Evolutionary conservation across 2,888 invertebrate genomes (phyloP), one percentile per base, ranked within the genome.

Genomic region (Julus scandinavius): DNA sequence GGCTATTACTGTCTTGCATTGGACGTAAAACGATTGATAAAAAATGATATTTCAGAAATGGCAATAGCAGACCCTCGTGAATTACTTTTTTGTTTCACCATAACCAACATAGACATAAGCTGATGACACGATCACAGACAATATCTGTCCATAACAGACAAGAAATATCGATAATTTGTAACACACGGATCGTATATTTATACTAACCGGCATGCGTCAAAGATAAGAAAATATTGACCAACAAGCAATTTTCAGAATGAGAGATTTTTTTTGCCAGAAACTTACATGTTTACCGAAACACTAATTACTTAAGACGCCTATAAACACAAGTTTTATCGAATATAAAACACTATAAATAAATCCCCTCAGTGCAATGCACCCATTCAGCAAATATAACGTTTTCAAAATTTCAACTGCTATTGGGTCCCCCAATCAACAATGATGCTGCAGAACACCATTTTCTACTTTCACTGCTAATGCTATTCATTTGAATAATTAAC

Each of bases 401-500:
- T 45, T 45, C 0, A 45, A 45, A 45, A 54, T 54, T 15, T 1
- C 54, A 54, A 54, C 54, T 54, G 15, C 15, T 54, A 45, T 7
- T 7, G 17, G 15, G 17, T 54, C 54, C 54, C 54, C 54, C 54
- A 54, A 54, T 54, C 17, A 17, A 13, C 17, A 13, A 13, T 15
- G 54, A 13, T 54, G 54, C 54, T 54, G 1, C 15, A 15, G 15
- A 54, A 54, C 54, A 54, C 15, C 54, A 13, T 54, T 54, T 54
- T 54, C 54, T 13, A 17, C 15, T 54, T 54, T 15, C 17, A 13
- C 54, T 54, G 17, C 54, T 54, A 54, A 54, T 54, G 54, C 15
- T 54, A 54, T 54, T 54, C 54, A 63, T 63, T 63, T 63, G 63
- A 7, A 63, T 20, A 63, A 63, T 63, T 63, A 63, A 63, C n/a